Conservation (phyloP, 2,888 invertebrate species). For the Chloromyia formosa region DNA sequence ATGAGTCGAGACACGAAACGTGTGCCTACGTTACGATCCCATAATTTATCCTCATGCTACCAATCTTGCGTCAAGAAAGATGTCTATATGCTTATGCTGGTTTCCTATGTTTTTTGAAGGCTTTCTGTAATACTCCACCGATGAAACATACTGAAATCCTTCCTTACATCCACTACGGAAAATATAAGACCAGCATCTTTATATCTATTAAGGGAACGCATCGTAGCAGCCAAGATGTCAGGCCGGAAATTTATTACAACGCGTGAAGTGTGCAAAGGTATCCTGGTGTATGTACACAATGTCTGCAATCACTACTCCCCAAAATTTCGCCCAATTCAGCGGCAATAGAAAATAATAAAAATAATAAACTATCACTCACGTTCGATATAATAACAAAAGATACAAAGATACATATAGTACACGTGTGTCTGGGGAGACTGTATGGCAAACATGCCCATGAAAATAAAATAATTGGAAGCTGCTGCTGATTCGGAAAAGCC, state of each 20-base stretch:
- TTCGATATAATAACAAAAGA: slow-evolving; percentile 34
- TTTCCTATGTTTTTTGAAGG: not conserved
- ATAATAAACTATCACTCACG: slow-evolving; percentile 46
- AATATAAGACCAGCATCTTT: not conserved
- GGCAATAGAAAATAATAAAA: slow-evolving; percentile 44
- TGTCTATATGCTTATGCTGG: not conserved
- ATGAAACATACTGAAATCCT: slow-evolving; percentile 8
- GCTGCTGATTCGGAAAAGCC: not conserved
- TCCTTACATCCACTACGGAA: not conserved
- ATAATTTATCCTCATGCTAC: slow-evolving; percentile 47
- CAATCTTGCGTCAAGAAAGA: not conserved
- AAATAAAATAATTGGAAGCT: slow-evolving; percentile 24
- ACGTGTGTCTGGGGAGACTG: slow-evolving; percentile 19
- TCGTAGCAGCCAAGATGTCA: slow-evolving; percentile 13
- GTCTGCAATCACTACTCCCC: slow-evolving; percentile 27
- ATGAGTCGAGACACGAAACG: slow-evolving; percentile 47
- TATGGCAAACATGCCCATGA: slow-evolving; percentile 6
- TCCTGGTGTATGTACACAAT: not conserved
- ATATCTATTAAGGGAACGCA: slow-evolving; percentile 33
- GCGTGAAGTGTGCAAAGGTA: slow-evolving; percentile 27
- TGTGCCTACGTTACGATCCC: slow-evolving; percentile 47
- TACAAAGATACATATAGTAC: not conserved
- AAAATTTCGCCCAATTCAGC: not conserved
- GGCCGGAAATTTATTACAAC: slow-evolving; percentile 44
- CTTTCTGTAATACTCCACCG: not conserved